phyloP scores from a whole-genome alignment of 2,888 invertebrate species.

The Hirtodrosophila trivittata region DNA sequence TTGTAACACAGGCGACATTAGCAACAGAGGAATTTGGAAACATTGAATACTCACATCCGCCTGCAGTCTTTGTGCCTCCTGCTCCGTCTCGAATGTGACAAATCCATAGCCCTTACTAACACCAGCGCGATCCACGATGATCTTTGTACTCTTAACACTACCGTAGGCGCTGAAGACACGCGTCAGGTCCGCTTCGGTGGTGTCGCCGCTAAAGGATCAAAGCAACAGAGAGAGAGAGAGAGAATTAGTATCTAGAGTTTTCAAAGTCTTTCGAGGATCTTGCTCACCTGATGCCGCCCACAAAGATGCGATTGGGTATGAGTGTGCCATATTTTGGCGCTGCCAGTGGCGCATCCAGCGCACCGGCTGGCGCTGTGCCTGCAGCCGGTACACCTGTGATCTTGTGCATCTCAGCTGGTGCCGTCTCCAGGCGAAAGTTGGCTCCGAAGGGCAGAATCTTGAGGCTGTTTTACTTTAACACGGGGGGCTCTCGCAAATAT shows the following conservation, averaged over 20 bases:
- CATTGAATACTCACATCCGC: constrained; percentile 86
- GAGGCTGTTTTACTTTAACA: constrained; percentile 61
- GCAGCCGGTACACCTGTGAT: constrained; percentile 81
- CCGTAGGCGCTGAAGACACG: constrained; percentile 96
- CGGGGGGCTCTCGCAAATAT: constrained; percentile 15
- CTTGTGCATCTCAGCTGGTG: constrained; percentile 82
- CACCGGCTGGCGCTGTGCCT: constrained; percentile 77
- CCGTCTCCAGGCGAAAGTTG: constrained; percentile 81
- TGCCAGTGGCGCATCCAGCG: constrained; percentile 83
- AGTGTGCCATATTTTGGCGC: constrained; percentile 90
- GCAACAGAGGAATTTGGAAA: not conserved
- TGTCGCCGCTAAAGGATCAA: constrained; percentile 88
- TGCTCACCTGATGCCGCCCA: constrained; percentile 93
- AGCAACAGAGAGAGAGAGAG: not conserved
- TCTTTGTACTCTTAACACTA: constrained; percentile 95
- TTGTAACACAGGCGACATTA: constrained; percentile 47
- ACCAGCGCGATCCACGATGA: constrained; percentile 96
- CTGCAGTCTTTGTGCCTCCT: constrained; percentile 91
- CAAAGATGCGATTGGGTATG: constrained; percentile 97
- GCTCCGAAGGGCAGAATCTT: constrained; percentile 82
- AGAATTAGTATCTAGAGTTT: not conserved
- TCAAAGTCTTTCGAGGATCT: not conserved
- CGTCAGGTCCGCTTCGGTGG: constrained; percentile 95
- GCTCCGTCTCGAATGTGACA: constrained; percentile 93
- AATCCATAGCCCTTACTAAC: constrained; percentile 93